These are phyloP conservation scores for Prunella himalayana DNA, from an alignment of 2,113 vertebrate genomes.

Conservation along the genomic window DNA sequence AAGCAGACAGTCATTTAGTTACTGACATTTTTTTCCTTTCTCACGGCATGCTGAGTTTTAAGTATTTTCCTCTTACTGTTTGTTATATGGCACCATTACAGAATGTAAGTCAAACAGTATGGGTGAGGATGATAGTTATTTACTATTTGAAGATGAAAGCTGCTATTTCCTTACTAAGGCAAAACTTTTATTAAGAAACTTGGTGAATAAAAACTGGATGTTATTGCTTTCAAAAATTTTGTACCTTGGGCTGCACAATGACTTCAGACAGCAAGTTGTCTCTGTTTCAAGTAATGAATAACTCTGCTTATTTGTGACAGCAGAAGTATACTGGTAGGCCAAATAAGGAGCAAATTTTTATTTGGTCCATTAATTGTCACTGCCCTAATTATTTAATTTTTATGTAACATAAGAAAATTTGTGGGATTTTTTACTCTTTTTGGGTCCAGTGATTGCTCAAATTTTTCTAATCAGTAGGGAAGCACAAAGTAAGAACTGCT, in stretches of 20 bases:
- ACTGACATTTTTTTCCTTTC: neutral
- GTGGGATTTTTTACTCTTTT: neutral
- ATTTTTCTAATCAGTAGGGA: neutral
- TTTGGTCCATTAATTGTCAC: neutral
- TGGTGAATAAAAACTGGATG: neutral
- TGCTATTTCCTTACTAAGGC: neutral
- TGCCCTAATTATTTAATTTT: neutral
- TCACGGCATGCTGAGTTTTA: neutral
- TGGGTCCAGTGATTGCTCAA: neutral
- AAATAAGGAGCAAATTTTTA: neutral
- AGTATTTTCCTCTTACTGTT: neutral
- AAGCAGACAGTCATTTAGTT: neutral
- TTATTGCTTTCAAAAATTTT: neutral
- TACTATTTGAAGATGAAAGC: neutral
- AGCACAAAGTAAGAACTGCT: neutral
- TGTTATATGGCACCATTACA: neutral
- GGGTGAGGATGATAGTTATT: neutral
- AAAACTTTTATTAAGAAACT: neutral
- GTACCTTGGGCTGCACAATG: neutral
- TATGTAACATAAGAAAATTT: neutral
- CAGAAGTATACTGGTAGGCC: neutral
- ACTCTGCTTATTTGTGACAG: neutral
- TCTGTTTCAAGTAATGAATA: neutral
- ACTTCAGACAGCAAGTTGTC: neutral
- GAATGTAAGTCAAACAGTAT: neutral